These are phyloP conservation scores for Alviniconcha marisindica DNA, from an alignment of 1,140 invertebrate genomes.

Conservation along the genomic window DNA sequence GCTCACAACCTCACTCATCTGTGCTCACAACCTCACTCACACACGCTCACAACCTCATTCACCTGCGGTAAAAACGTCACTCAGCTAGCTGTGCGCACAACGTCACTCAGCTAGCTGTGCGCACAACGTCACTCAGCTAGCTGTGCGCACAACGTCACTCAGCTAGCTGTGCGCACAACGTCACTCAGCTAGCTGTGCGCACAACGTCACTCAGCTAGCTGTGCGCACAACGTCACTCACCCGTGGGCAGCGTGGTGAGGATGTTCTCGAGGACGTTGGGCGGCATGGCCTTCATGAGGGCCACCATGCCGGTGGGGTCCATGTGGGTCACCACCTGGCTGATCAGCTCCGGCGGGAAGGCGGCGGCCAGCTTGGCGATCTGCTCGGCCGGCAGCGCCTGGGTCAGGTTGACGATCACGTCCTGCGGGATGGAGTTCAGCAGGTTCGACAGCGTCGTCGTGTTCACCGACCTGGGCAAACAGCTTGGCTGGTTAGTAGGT, in stretches of 20 bases:
- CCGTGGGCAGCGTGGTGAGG: slow-evolving; percentile 24
- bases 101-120: too few species aligned
- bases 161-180: too few species aligned
- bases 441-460: slow-evolving; percentile 32
- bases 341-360: slow-evolving; percentile 35
- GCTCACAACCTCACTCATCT: too few species aligned
- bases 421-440: slow-evolving; percentile 31
- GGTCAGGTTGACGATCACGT: slow-evolving; percentile 34
- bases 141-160: too few species aligned
- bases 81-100: too few species aligned
- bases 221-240: not conserved
- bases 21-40: too few species aligned
- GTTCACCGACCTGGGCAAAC: slow-evolving; percentile 34
- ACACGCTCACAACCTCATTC: too few species aligned
- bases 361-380: slow-evolving; percentile 32
- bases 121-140: too few species aligned
- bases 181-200: too few species aligned
- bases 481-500: too few species aligned
- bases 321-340: slow-evolving; percentile 29
- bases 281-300: slow-evolving; percentile 38
- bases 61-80: too few species aligned
- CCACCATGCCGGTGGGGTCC: slow-evolving; percentile 26
- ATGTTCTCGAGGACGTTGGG: slow-evolving; percentile 35
- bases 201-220: too few species aligned
- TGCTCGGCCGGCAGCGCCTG: slow-evolving; percentile 32